A percentile compares a stretch with the other conserved stretches of the same genome.
These are phyloP conservation scores for Sapayoa aenigma DNA, from an alignment of 2,113 vertebrate species.

Conservation along the genomic window DNA sequence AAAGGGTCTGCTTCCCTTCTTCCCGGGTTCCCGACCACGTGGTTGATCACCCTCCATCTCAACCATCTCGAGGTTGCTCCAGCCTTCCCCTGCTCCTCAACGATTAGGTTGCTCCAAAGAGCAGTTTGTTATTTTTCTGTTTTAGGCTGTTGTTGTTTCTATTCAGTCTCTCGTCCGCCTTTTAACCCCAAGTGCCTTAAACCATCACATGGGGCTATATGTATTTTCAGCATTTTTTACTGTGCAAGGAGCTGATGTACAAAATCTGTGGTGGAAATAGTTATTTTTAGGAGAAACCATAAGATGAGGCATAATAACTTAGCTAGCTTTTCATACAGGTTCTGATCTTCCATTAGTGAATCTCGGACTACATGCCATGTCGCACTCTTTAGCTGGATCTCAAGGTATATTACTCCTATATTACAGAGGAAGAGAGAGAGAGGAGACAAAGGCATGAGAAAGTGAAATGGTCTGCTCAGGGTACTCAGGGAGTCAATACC, in stretches of 20 bases:
- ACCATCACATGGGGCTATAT: too few species aligned
- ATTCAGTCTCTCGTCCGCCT: too few species aligned
- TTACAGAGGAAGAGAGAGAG: neutral
- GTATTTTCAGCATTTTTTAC: neutral
- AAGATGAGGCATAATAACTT: neutral
- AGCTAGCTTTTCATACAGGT: neutral
- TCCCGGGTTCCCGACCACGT: too few species aligned
- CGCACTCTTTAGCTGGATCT: neutral
- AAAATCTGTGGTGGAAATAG: neutral
- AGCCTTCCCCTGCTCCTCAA: too few species aligned
- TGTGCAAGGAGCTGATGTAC: neutral
- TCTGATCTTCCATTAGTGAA: neutral
- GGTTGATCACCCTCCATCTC: too few species aligned
- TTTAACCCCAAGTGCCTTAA: too few species aligned
- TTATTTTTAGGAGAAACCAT: neutral
- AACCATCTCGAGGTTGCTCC: too few species aligned
- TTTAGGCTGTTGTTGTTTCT: too few species aligned
- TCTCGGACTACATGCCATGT: neutral
- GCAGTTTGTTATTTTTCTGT: too few species aligned
- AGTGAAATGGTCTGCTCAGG: neutral
- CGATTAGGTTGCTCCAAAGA: too few species aligned
- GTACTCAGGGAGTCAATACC: neutral
- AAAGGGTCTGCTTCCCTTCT: too few species aligned
- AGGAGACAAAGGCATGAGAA: neutral
- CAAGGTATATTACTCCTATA: neutral